phyloP scores from a whole-genome alignment of 2,888 invertebrate genomes.

The Pycnomerus fuliginosus region DNA sequence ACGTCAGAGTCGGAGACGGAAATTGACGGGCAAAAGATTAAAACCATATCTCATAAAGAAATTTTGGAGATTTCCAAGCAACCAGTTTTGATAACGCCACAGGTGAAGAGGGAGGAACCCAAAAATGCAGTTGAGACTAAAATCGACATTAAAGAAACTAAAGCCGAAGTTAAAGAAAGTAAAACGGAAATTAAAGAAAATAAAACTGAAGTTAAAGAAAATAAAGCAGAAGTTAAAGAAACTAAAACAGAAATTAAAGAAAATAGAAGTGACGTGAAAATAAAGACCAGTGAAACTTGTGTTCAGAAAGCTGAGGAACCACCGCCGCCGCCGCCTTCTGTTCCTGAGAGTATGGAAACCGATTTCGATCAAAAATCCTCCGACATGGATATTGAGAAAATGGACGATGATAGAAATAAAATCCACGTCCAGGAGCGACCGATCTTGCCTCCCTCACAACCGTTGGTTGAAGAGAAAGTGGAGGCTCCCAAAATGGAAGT shows the following conservation, averaged over 20 bases:
- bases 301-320: slow-evolving; percentile 14
- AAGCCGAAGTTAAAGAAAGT: slow-evolving; percentile 25
- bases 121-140: slow-evolving; percentile 1
- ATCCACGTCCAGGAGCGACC: slow-evolving; percentile 7
- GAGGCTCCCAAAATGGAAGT: slow-evolving; percentile 7
- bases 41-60: slow-evolving; percentile 50
- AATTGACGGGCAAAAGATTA: slow-evolving; percentile 53
- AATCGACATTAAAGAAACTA: slow-evolving; percentile 14
- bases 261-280: slow-evolving; percentile 3
- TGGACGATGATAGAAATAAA: slow-evolving; percentile 28
- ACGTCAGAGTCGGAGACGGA: slow-evolving; percentile 53
- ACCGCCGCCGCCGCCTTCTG: not conserved
- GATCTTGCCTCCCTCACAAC: slow-evolving; percentile 1
- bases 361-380: slow-evolving; percentile 36
- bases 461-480: slow-evolving; percentile 1
- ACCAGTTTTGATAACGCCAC: slow-evolving; percentile 12
- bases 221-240: slow-evolving; percentile 7
- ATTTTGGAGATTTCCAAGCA: slow-evolving; percentile 42
- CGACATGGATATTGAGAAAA: slow-evolving; percentile 42
- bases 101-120: no score
- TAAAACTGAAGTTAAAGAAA: slow-evolving; percentile 11
- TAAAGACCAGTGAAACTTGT: not conserved
- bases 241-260: slow-evolving; percentile 9
- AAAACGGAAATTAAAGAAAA: slow-evolving; percentile 3
- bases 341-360: not conserved